Evolutionary conservation across 2,113 vertebrate genomes (phyloP).

Genomic region (Poecilia latipinna): DNA sequence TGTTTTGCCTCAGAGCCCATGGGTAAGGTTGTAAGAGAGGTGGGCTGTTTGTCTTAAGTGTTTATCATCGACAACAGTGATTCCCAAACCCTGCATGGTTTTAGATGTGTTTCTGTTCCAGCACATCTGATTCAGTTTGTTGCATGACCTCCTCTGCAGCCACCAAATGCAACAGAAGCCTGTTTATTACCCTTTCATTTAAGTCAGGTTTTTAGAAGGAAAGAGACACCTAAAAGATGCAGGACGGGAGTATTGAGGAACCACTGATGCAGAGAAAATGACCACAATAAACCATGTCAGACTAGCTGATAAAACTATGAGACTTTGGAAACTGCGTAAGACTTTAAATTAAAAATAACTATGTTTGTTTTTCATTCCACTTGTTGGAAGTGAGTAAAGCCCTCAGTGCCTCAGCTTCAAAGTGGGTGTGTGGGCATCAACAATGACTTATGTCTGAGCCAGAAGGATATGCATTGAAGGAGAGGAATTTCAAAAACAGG

Average conservation of each 20-base stretch:
- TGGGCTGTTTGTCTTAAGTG: neutral
- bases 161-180: too few relatives aligned
- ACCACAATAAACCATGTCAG: neutral
- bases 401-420: constrained; percentile 22
- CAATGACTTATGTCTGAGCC: constrained; percentile 56
- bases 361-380: constrained; percentile 4
- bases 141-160: too few relatives aligned
- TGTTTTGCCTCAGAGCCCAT: neutral
- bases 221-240: too few relatives aligned
- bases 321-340: neutral
- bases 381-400: constrained; percentile 8
- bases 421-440: constrained; percentile 57
- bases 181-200: too few relatives aligned
- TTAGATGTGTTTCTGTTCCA: too few relatives aligned
- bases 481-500: constrained; percentile 86
- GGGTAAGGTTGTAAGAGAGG: too few relatives aligned
- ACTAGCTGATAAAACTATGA: constrained; percentile 8
- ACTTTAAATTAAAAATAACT: constrained; percentile 6
- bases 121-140: too few relatives aligned
- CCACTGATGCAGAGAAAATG: neutral
- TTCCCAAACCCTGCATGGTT: too few relatives aligned
- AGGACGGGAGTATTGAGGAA: too few relatives aligned
- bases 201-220: too few relatives aligned
- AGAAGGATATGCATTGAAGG: constrained; percentile 77
- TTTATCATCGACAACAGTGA: neutral